Base-by-base conservation (phyloP, 2,797 vertebrate genomes). In the Danio jaintianensis region DNA sequence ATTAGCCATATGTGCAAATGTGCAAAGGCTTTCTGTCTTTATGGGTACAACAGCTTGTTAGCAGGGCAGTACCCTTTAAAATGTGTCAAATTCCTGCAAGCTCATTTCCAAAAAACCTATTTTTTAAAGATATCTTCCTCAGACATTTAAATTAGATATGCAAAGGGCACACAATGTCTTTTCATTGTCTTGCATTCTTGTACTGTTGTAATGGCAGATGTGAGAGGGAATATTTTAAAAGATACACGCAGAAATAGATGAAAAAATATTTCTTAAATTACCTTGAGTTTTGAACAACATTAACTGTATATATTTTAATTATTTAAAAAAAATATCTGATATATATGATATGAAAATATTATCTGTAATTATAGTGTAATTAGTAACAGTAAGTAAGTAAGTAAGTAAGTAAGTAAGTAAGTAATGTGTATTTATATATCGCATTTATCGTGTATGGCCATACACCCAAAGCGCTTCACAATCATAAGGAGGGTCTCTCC, bases 201-300 rank as follows among this genome's bases (percentile, higher is more conserved):
- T 43, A 15, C 10, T 42, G 29, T 66, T 38, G 29, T 8, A 56
- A 29, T 67, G 6, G 45, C 4, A 76, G 62, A 56, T 45, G 45
- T 16, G 9, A 42, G 11, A n/a, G 47, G n/a, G 36, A 67, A 66
- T 76, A 15, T 20, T 64, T 75, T 64, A 64, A 75, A 63, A 64
- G 47, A 52, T 20, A 36, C n/a, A 29, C 1, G 29, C 29, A 29
- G 29, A 29, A 29, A n/a, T n/a, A n/a, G n/a, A n/a, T n/a, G n/a
- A 29, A 4, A 18, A 47, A 69, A 38, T 7, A 6, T 7, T 48
- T 16, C 22, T 61, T 15, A 48, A 61, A 55, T 18, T 4, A 55
- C 36, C 73, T 18, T 45, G 10, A 55, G 6, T 50, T 43, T 12
- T 52, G 13, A 8, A 61, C 15, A 29, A 61, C 58, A 2, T 36